Base-by-base conservation (phyloP, 1,140 invertebrate genomes). In the Leptinotarsa texana region DNA sequence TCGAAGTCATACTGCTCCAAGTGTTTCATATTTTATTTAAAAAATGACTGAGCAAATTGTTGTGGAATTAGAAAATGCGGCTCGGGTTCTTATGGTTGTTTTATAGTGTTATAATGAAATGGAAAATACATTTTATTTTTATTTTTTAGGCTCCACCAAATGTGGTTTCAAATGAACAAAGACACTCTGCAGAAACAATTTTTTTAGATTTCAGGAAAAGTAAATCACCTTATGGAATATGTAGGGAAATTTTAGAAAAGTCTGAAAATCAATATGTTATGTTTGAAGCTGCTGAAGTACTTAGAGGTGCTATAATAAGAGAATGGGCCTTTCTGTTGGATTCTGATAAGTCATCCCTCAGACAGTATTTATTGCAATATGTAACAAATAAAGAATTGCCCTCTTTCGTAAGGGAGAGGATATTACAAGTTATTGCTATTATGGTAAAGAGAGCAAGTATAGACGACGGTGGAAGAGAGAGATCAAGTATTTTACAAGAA, bases 361-460 rank as follows among this genome's bases (percentile, higher is more conserved):
- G 92, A 76, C 90, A 93, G 78, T 96, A 95, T 85, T 87, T 96
- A 72, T 86, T 96, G 11, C 90, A 92, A 73, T 96, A 94, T 85
- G 89, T 95, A 51, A 88, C 94, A 72, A 88, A 85, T 57, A 91
- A 90, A 83, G 87, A 90, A 74, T 79, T 87, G 61, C 89, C 90
- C 61, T 85, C 87, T 42, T 88, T 87, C 82, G 88, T 94, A 15
- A 87, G 89, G 79, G 91, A 93, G 82, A 89, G 89, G 82, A 88
- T 94, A 74, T 85, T 93, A 24, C 91, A 94, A 88, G 91, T 93
- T 70, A 92, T 96, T 80, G 94, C 94, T 24, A 94, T 96, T 73
- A 95, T 96, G 85, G 90, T 96, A 13, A 96, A 96, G 86, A 88
- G 93, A 82, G 90, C 89, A 13, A 94, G 92, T 79, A 89, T 95